Evolutionary conservation across 2,113 vertebrate genomes (phyloP), one percentile per base, ranked within the genome.

Genomic region (Cochlearius cochlearius): DNA sequence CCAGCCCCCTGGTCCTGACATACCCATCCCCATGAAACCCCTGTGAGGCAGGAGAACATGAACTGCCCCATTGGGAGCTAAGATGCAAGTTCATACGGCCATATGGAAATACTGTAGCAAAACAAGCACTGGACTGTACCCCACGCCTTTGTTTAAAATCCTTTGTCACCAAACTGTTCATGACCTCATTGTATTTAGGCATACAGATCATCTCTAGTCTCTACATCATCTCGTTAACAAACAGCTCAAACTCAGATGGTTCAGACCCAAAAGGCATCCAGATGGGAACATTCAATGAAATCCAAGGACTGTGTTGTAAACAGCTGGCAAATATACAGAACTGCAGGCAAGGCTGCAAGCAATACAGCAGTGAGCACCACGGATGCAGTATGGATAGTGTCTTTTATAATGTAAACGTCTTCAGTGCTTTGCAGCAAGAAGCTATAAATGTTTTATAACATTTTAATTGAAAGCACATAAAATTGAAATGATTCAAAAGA

Each of bases 381-480:
- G 90, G 59, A 77, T 56, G 81, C 59, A 22, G 63, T 82, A 55
- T 59, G 59, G 59, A 49, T 52, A 86, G 52, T 66, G 78, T 52
- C 56, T 96, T 94, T 86, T 56, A 68, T 59, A 84, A 84, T 26
- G 49, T 58, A 88, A 97, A 92, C 0, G 2, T 92, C 75, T 52
- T 90, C 27, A 1, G 49, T 80, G 59, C 85, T 92, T 90, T 92
- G 71, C 87, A 90, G 59, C 43, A 88, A 92, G 55, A 95, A 96
- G 27, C 49, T 67, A 47, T 96, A 92, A 93, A 95, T 93, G 60
- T 68, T 94, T 97, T 93, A 96, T 68, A 92, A 80, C 55, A 53
- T 88, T 96, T 97, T 94, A 96, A 95, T 93, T 94, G 94, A 96
- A 80, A 88, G 30, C 78, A 83, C 63, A 91, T 90, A 92, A 95